phyloP scores from a whole-genome alignment of 2,113 vertebrate species.

The Hystrix cristata region DNA sequence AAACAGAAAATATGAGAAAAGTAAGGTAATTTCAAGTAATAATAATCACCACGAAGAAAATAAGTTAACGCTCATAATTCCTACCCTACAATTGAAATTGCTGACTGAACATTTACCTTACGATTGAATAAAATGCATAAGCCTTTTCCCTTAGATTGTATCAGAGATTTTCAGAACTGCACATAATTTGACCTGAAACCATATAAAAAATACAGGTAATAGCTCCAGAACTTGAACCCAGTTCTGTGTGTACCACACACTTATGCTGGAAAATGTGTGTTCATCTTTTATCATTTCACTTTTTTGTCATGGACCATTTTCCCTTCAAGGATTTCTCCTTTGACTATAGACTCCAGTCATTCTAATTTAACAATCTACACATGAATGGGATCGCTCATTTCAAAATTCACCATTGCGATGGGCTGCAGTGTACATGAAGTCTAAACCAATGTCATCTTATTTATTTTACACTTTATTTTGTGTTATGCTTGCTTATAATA shows the following conservation, averaged over 20 bases:
- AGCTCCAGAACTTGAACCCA: neutral
- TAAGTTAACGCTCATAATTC: slow-evolving; percentile 11
- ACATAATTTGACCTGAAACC: neutral
- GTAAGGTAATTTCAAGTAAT: neutral
- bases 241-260: neutral
- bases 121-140: neutral
- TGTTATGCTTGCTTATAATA: neutral
- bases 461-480: neutral
- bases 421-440: neutral
- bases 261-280: neutral
- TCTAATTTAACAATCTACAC: neutral
- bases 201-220: neutral
- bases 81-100: slow-evolving; percentile 14
- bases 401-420: neutral
- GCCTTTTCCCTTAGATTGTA: neutral
- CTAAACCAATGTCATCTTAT: neutral
- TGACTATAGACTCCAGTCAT: neutral
- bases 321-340: neutral
- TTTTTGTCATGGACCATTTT: neutral
- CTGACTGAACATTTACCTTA: neutral
- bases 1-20: neutral
- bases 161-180: neutral
- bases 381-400: neutral
- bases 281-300: neutral
- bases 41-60: slow-evolving; percentile 34